These are phyloP conservation scores for Hyposoter didymator DNA, from an alignment of 2,888 invertebrate genomes.

Conservation along the genomic window DNA sequence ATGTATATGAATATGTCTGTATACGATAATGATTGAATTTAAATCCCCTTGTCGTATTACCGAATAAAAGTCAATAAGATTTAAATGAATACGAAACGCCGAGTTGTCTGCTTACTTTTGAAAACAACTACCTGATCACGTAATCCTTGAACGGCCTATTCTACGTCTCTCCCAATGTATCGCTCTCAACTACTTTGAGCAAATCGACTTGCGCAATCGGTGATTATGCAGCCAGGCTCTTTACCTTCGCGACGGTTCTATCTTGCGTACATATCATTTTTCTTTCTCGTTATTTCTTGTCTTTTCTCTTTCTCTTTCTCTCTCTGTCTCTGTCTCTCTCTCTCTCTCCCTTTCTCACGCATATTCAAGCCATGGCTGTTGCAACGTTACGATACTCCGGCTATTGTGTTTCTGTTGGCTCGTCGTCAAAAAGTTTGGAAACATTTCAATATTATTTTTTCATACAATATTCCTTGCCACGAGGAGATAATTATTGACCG, in stretches of 20 bases:
- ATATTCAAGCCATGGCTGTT: constrained; percentile 7
- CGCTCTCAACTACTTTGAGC: constrained; percentile 23
- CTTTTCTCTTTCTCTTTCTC: not conserved
- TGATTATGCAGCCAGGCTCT: constrained; percentile 44
- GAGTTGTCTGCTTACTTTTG: constrained; percentile 37
- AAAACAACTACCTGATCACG: constrained; percentile 44
- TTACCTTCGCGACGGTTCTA: not conserved
- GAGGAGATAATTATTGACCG: not conserved
- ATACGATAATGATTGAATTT: constrained; percentile 25
- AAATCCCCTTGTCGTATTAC: constrained; percentile 45
- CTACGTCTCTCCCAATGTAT: constrained; percentile 47
- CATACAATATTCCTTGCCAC: not conserved
- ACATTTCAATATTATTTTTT: not conserved
- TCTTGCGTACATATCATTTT: constrained; percentile 9
- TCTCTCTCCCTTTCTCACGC: not conserved
- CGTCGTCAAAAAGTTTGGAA: not conserved
- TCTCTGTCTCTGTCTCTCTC: not conserved
- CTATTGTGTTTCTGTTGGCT: not conserved
- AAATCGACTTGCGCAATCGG: constrained; percentile 53
- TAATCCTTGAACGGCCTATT: constrained; percentile 48
- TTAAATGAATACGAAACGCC: constrained; percentile 25
- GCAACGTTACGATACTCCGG: constrained; percentile 9
- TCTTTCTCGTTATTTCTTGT: not conserved
- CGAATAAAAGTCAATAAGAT: constrained; percentile 61
- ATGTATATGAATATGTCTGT: not conserved